Evolutionary conservation across 2,797 vertebrate species (phyloP), one percentile per base, ranked within the genome.

Genomic region (Sebastes vulpes): DNA sequence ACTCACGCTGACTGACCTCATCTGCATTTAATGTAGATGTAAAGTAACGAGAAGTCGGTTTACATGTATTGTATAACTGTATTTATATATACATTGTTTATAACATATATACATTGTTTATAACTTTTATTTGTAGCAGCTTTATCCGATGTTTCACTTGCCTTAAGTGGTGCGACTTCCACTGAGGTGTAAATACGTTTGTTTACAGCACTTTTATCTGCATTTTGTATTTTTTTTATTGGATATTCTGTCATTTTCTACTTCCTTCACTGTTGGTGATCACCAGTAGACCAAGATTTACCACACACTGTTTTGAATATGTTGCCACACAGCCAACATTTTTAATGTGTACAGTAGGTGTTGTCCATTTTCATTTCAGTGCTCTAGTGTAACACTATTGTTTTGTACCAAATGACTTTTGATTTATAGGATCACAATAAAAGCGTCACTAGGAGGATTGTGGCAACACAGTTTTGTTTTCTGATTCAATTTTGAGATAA

Each of bases 181-280:
- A 63, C 65, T 61, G 72, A 81, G 65, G 66, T 84, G 83, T 86
- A 75, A 82, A 83, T 35, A 80, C 10, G 38, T 92, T 91, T 89
- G 71, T 94, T 94, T 92, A 89, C 81, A 77, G 82, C 86, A 90
- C 84, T 92, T 91, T 87, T 86, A 80, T 85, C 88, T 77, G 83
- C 72, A 83, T 90, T 91, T 95, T 92, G 67, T 89, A 88, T 83
- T 84, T 79, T 85, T 85, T 89, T 70, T 59, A 85, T 58, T 11
- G 21, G 52, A 35, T 56, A 59, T 77, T 63, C 3, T 56, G 58
- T 80, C 66, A 66, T 92, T 95, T 93, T 93, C 79, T 93, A 91
- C 78, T 75, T 77, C 61, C 52, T 20, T 88, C 42, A 65, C 79
- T 90, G 66, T 86, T 80, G 72, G 10, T 79, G 53, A 76, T 78